Evolutionary conservation across 2,797 vertebrate species (phyloP).

Genomic region (Siniperca obscura): DNA sequence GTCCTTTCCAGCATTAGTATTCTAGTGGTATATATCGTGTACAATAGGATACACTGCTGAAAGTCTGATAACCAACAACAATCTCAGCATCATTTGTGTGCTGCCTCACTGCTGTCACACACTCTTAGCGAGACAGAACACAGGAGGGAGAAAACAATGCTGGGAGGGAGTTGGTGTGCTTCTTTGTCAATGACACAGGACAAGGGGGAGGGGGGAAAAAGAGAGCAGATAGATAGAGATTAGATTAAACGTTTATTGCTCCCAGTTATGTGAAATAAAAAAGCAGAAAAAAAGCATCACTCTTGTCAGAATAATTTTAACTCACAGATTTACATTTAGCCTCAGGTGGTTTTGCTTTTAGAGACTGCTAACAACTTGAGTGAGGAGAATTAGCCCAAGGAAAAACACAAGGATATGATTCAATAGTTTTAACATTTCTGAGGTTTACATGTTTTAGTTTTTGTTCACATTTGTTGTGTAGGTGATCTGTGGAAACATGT

Average conservation of each 20-base stretch:
- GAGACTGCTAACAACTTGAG: conserved; percentile 1
- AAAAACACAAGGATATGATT: conserved; percentile 6
- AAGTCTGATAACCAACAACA: conserved; percentile 68
- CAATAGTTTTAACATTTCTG: conserved; percentile 1
- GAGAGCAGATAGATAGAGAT: conserved; percentile 43
- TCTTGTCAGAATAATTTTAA: conserved; percentile 42
- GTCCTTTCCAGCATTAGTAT: conserved; percentile 46
- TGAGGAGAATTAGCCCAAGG: conserved; percentile 19
- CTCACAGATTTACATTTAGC: conserved; percentile 47
- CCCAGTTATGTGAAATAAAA: conserved; percentile 57
- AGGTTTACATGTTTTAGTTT: conserved; percentile 5
- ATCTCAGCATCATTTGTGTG: conserved; percentile 63
- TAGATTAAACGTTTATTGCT: conserved; percentile 64
- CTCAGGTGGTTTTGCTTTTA: conserved; percentile 37
- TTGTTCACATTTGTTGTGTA: not conserved
- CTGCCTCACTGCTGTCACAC: conserved; percentile 63
- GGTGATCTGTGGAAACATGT: not conserved
- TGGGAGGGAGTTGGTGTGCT: conserved; percentile 42
- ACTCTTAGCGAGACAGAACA: conserved; percentile 58
- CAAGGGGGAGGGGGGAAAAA: conserved; percentile 22
- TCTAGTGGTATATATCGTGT: conserved; percentile 44
- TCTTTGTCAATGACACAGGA: conserved; percentile 63
- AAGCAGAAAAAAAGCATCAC: conserved; percentile 34
- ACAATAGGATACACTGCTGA: conserved; percentile 53
- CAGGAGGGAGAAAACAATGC: conserved; percentile 60